phyloP scores from a whole-genome alignment of 2,888 invertebrate species.

The Conistra vaccinii region DNA sequence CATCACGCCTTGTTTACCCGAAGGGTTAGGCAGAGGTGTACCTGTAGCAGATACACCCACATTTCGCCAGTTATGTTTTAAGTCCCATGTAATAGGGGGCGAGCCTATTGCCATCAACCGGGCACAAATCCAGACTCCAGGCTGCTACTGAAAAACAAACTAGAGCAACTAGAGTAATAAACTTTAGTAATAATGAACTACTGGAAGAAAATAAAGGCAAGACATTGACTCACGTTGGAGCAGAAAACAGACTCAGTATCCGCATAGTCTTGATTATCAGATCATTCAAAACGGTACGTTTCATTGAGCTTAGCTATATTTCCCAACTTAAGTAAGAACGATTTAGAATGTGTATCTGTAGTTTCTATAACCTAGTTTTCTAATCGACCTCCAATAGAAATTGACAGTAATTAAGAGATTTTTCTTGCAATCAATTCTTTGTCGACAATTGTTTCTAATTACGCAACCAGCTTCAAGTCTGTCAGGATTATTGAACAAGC shows the following conservation, averaged over 20 bases:
- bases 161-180: too few species aligned
- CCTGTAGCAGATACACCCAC: too few species aligned
- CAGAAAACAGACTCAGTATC: not conserved
- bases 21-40: too few species aligned
- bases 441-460: constrained; percentile 31
- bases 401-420: constrained; percentile 37
- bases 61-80: too few species aligned
- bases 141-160: too few species aligned
- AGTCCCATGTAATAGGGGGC: too few species aligned
- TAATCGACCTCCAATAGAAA: constrained; percentile 31
- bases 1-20: too few species aligned
- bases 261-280: not conserved
- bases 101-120: too few species aligned
- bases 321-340: constrained; percentile 20
- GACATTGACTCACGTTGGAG: too few species aligned
- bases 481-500: constrained; percentile 42
- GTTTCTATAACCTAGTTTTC: constrained; percentile 50
- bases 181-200: not conserved
- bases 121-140: too few species aligned
- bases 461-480: constrained; percentile 31
- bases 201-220: not conserved
- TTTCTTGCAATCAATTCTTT: constrained; percentile 37
- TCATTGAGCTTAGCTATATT: constrained; percentile 27
- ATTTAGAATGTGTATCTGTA: constrained; percentile 39
- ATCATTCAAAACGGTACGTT: constrained; percentile 15